Evolutionary conservation across 1,140 invertebrate genomes (phyloP), one percentile per base, ranked within the genome.

Genomic region (Drosophila sucinea): DNA sequence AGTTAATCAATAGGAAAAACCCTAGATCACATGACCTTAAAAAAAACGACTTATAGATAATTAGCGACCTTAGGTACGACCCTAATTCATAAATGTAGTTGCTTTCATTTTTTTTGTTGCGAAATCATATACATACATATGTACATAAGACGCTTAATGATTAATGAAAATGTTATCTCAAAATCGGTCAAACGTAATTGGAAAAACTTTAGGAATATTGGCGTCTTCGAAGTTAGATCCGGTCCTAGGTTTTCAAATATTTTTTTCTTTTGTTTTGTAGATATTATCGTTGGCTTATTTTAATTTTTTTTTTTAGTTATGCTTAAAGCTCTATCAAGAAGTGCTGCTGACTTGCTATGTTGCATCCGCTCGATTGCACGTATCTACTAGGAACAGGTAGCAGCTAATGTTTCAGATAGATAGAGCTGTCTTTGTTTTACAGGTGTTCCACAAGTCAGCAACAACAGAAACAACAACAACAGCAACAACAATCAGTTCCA

Each of bases 401-500:
- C 35, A 41, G 38, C 64, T 64, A 25, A 60, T 58, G 51, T 69
- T 66, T 40, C 66, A 32, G 60, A 65, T 68, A 79, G 82, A 82
- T 87, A 83, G 76, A 65, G 67, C 65, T 74, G 77, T 76, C 79
- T 86, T 86, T 86, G 83, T 80, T 89, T 89, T 87, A 87, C 84
- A 87, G 84, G 84, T 87, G 84, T 87, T 87, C 85, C 84, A 89
- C 77, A 70, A 82, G 83, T 17, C 81, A 81, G 54, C 67, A 72
- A n/a, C 41, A 61, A 7, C 25, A 57, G 33, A 47, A 62, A 10
- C 33, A 67, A 44, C 81, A 60, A 54, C 74, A 67, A 60, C 70
- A 62, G 72, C 77, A 65, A 65, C 70, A 58, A 66, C 83, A 86
- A 87, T 86, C 83, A 87, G 83, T 71, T 73, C 35, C 79, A 85